Evolutionary conservation across 1,140 invertebrate species (phyloP).

Genomic region (Drosophila kohkoa): DNA sequence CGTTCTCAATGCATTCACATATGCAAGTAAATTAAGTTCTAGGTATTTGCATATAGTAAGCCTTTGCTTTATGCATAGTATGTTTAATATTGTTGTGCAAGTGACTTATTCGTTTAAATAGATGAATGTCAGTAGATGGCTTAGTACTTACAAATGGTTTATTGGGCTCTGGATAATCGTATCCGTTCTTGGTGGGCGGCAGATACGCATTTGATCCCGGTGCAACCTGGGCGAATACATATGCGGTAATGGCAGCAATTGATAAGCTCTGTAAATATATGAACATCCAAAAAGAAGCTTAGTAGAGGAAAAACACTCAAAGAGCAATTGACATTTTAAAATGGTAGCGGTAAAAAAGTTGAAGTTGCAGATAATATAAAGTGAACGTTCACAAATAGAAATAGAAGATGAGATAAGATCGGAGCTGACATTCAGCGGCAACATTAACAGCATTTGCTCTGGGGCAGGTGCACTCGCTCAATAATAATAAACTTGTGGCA

Average conservation of each 20-base stretch:
- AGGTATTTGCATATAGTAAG: too few relatives aligned
- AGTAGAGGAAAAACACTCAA: constrained; percentile 15
- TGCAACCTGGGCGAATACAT: constrained; percentile 76
- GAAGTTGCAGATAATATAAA: constrained; percentile 46
- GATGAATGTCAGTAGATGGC: not conserved
- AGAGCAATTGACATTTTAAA: constrained; percentile 35
- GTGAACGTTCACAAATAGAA: constrained; percentile 73
- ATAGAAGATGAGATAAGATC: constrained; percentile 75
- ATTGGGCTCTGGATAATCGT: constrained; percentile 78
- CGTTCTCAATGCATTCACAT: too few relatives aligned
- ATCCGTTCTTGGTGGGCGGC: constrained; percentile 86
- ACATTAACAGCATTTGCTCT: constrained; percentile 66
- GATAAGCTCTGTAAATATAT: constrained; percentile 73
- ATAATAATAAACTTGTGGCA: constrained; percentile 33
- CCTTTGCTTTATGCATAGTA: too few relatives aligned
- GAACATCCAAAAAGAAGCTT: constrained; percentile 2
- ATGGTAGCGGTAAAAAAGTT: constrained; percentile 56
- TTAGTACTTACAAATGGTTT: constrained; percentile 74
- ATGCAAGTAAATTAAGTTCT: too few relatives aligned
- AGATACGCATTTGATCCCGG: constrained; percentile 87
- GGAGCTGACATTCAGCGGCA: constrained; percentile 72
- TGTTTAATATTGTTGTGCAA: too few relatives aligned
- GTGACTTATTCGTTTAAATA: not conserved
- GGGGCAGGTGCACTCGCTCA: constrained; percentile 41
- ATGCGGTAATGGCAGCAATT: constrained; percentile 75